phyloP scores from a whole-genome alignment of 2,113 vertebrate species.

The Phoxinus phoxinus region DNA sequence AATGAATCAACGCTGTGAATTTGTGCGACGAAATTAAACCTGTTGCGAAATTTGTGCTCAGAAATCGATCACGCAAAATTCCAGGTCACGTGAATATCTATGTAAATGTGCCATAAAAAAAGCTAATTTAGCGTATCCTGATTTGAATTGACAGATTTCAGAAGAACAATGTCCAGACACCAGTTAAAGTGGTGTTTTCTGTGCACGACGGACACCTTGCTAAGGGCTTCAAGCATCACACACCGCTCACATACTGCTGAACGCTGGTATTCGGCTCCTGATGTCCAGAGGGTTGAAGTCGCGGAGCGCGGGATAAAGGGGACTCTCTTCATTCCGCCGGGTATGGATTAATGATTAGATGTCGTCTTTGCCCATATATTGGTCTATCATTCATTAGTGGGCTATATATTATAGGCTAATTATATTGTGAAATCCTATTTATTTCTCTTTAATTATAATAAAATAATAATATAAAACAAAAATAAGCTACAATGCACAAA shows the following conservation, averaged over 20 bases:
- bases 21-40: no score
- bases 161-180: slow-evolving; percentile 67
- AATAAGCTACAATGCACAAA: not conserved
- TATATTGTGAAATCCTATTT: not conserved
- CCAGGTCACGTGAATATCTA: no score
- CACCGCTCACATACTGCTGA: slow-evolving; percentile 64
- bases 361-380: not conserved
- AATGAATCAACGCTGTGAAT: no score
- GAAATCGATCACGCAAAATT: no score
- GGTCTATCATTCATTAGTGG: not conserved
- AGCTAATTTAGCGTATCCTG: no score
- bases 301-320: slow-evolving; percentile 62
- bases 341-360: slow-evolving; percentile 53
- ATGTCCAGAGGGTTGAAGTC: slow-evolving; percentile 67
- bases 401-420: not conserved
- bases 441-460: not conserved
- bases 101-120: no score
- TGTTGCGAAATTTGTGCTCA: no score
- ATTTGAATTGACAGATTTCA: slow-evolving; percentile 65
- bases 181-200: slow-evolving; percentile 68
- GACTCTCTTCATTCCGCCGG: slow-evolving; percentile 74
- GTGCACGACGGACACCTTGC: slow-evolving; percentile 68
- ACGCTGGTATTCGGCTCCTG: slow-evolving; percentile 74
- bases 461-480: not conserved
- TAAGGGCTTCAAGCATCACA: slow-evolving; percentile 61